Percentiles rank a stretch among this genome's conserved stretches.
phyloP scores from a whole-genome alignment of 2,797 vertebrate genomes.

The Limosa lapponica region DNA sequence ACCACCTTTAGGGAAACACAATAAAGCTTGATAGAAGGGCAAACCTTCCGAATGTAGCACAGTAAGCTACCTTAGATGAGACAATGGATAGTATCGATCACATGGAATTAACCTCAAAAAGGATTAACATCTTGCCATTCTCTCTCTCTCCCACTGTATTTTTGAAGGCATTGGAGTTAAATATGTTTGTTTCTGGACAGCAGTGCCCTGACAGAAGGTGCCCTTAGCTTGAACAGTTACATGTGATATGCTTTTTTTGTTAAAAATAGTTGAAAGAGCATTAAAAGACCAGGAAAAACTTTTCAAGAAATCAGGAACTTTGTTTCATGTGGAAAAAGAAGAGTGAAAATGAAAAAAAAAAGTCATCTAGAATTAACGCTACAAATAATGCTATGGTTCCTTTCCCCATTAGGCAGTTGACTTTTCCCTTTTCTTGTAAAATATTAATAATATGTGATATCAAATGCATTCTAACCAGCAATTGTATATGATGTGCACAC shows the following conservation, averaged over 20 bases:
- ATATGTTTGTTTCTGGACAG: neutral
- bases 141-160: neutral
- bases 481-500: neutral
- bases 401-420: neutral
- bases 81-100: neutral
- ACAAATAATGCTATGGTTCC: neutral
- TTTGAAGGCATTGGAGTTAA: neutral
- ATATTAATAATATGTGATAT: neutral
- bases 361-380: neutral
- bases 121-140: neutral
- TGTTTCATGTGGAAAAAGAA: neutral
- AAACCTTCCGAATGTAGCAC: neutral
- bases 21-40: neutral
- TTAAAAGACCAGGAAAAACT: neutral
- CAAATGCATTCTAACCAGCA: neutral
- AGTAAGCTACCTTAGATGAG: neutral
- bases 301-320: neutral
- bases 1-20: neutral
- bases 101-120: neutral
- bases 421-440: neutral
- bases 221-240: neutral
- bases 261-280: neutral
- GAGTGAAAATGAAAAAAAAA: neutral
- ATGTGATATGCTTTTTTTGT: neutral
- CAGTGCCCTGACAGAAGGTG: neutral